Evolutionary conservation across 1,140 invertebrate species (phyloP).

Genomic region (Sycobia sp.): DNA sequence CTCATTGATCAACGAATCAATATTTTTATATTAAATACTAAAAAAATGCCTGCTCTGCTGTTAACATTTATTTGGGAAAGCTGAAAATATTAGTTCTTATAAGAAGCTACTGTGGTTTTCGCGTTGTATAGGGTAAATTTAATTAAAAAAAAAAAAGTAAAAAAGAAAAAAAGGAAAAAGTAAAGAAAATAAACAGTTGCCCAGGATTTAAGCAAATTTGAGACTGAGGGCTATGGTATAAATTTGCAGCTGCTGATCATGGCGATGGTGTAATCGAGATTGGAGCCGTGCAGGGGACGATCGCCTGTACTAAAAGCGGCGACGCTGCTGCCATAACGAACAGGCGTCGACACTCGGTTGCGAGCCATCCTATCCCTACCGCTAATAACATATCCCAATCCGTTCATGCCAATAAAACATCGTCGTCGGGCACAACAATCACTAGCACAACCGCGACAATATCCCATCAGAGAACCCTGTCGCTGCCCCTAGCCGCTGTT

Average conservation of each 20-base stretch:
- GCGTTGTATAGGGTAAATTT: no score
- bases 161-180: neutral
- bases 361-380: conserved; percentile 55
- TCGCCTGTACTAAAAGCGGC: conserved; percentile 53
- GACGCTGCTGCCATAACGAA: conserved; percentile 53
- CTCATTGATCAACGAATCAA: no score
- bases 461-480: conserved; percentile 70
- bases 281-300: conserved; percentile 55
- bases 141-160: no score
- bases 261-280: conserved; percentile 40
- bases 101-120: no score
- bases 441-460: conserved; percentile 53
- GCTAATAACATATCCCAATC: conserved; percentile 56
- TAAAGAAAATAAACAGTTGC: no score
- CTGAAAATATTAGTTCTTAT: no score
- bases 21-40: no score
- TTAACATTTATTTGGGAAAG: no score
- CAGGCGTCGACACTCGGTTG: conserved; percentile 60
- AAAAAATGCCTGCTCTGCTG: conserved; percentile 8
- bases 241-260: conserved; percentile 27
- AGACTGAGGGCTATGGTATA: conserved; percentile 31
- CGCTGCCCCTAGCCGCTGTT: conserved; percentile 66
- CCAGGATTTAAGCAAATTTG: no score
- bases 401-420: conserved; percentile 50
- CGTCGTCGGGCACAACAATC: conserved; percentile 46